Base-by-base conservation (phyloP, 2,113 vertebrate genomes). In the Oxygymnocypris stewartii region DNA sequence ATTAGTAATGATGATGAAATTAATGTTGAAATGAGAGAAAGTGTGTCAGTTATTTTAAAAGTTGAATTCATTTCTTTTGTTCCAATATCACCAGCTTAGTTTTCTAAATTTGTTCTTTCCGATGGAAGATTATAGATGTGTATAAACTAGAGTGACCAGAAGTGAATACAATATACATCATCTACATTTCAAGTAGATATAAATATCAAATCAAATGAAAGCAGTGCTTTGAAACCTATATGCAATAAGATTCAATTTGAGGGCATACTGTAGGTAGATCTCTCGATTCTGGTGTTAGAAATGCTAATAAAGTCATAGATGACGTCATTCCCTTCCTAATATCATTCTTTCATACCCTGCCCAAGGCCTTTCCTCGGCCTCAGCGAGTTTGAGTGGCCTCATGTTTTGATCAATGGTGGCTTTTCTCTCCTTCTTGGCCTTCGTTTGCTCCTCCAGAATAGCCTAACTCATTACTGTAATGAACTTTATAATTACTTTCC, bases 401-500 rank as follows among this genome's bases (percentile, higher is more conserved):
- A 83, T 89, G 89, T 92, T 92, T 91, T 93, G 93, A 94, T 94
- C 92, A 93, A 93, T 93, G 93, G 88, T 90, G 90, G 89, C 91
- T 92, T 92, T 87, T 51, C 90, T 77, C 86, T 90, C 91, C 88
- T 79, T 59, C 88, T 88, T 88, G 83, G 93, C 92, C 90, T 92
- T 88, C 91, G 91, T 92, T 93, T 92, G 89, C 92, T 91, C 90
- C 90, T 88, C 88, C 89, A 93, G 92, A 69, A 91, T 92, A 92
- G 93, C 92, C 94, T 93, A 91, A 92, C 93, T 95, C 94, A 95
- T 95, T 95, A 95, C 92, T 92, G 92, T 95, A 95, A 95, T 95
- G 93, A 95, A 95, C 94, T 94, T 94, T 94, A 94, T 95, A 95
- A 95, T 95, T 95, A 94, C 93, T 92, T 94, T 93, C 93, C 93